Percentiles rank a stretch among this genome's conserved stretches.
These are phyloP conservation scores for Prorops nasuta DNA, from an alignment of 1,140 invertebrate genomes.

Conservation along the genomic window DNA sequence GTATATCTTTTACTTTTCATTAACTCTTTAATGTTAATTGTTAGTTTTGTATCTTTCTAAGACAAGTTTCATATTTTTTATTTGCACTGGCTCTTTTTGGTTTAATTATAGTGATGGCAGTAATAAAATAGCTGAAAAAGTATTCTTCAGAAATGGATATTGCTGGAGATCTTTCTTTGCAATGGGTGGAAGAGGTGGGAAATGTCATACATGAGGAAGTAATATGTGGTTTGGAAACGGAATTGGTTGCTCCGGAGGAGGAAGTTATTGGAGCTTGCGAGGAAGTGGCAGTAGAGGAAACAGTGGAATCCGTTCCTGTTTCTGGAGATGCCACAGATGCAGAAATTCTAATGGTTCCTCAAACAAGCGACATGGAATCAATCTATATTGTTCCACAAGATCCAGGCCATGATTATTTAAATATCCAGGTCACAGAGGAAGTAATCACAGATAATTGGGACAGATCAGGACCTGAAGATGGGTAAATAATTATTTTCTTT, in stretches of 20 bases:
- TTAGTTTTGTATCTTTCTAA: no score
- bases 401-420: conserved; percentile 58
- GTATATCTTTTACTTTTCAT: no score
- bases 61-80: no score
- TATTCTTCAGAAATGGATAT: conserved; percentile 40
- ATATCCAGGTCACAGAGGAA: conserved; percentile 71
- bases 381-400: conserved; percentile 53
- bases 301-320: conserved; percentile 51
- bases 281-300: conserved; percentile 57
- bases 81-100: no score
- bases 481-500: conserved; percentile 48
- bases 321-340: conserved; percentile 45
- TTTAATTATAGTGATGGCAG: conserved; percentile 39
- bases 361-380: conserved; percentile 50
- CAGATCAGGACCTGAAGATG: conserved; percentile 66
- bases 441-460: conserved; percentile 78
- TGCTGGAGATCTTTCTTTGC: conserved; percentile 52
- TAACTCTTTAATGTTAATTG: no score
- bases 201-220: conserved; percentile 64
- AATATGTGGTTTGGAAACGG: conserved; percentile 62
- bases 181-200: conserved; percentile 60
- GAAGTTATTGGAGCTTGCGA: conserved; percentile 53
- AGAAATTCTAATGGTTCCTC: conserved; percentile 49
- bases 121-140: conserved; percentile 35
- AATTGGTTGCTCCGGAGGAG: conserved; percentile 44